Evolutionary conservation across 2,113 vertebrate species (phyloP).

Genomic region (Cygnus buccinator): DNA sequence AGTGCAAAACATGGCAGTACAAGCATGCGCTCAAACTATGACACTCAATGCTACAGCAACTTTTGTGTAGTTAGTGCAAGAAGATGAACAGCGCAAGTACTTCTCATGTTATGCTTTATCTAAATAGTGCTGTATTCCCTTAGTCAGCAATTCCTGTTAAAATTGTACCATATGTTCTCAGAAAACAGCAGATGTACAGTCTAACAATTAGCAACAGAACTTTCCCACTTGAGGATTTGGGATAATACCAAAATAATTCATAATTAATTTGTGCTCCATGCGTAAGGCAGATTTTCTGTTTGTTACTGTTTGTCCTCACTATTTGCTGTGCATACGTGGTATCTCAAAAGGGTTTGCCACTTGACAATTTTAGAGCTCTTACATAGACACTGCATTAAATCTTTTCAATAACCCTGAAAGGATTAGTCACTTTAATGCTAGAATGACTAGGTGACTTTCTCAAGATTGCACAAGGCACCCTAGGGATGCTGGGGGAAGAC

Average conservation of each 20-base stretch:
- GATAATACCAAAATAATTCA: slow-evolving; percentile 1
- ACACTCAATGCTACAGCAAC: neutral
- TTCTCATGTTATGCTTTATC: neutral
- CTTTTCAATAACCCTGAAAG: neutral
- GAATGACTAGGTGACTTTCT: neutral
- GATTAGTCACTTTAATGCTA: neutral
- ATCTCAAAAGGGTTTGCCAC: neutral
- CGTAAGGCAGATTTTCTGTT: neutral
- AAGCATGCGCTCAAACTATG: neutral
- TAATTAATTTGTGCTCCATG: neutral
- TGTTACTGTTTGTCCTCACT: neutral
- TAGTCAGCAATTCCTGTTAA: slow-evolving; percentile 16
- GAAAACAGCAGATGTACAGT: slow-evolving; percentile 19
- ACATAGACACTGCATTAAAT: neutral
- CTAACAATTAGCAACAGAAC: slow-evolving; percentile 32
- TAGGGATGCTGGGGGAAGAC: neutral
- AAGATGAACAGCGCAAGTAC: neutral
- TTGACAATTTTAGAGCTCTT: neutral
- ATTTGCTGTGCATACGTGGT: neutral
- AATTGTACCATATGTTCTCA: slow-evolving; percentile 18
- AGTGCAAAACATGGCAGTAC: neutral
- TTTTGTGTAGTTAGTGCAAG: neutral
- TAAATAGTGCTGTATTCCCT: neutral
- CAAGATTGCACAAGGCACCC: neutral
- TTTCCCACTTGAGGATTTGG: neutral